phyloP scores from a whole-genome alignment of 2,797 vertebrate species.

The Pseudotriccus pelzelni region DNA sequence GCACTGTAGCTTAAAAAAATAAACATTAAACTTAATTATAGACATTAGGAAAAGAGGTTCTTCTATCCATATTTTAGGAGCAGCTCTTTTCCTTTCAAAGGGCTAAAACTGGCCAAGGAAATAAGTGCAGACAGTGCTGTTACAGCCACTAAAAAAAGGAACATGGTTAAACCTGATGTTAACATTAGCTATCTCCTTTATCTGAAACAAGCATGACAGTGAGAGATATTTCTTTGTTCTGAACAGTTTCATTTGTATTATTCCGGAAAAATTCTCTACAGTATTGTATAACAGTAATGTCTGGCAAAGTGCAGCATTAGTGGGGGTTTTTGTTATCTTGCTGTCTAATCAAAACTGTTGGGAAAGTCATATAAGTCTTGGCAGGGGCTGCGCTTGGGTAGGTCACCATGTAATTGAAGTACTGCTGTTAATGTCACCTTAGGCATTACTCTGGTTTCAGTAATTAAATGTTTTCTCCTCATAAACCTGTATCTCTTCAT shows the following conservation, averaged over 20 bases:
- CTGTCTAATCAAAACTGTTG: background rate
- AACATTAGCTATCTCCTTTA: background rate
- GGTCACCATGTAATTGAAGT: background rate
- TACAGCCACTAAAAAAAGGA: background rate
- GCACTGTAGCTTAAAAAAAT: background rate
- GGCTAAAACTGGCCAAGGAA: background rate
- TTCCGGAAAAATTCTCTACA: background rate
- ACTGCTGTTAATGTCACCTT: background rate
- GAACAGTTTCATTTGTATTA: background rate
- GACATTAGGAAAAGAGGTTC: background rate
- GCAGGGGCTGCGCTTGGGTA: background rate
- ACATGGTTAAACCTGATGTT: background rate
- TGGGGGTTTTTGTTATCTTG: accelerated
- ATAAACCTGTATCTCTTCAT: background rate
- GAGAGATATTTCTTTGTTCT: background rate
- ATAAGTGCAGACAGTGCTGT: background rate
- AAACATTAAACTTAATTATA: background rate
- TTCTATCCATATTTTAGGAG: background rate
- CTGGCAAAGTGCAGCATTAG: background rate
- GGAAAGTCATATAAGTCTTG: background rate
- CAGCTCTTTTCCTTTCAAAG: background rate
- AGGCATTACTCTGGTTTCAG: background rate
- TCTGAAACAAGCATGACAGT: background rate
- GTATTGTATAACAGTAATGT: background rate
- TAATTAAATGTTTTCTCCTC: background rate